Conservation (phyloP, 2,113 vertebrate species). For the Chionomys nivalis region DNA sequence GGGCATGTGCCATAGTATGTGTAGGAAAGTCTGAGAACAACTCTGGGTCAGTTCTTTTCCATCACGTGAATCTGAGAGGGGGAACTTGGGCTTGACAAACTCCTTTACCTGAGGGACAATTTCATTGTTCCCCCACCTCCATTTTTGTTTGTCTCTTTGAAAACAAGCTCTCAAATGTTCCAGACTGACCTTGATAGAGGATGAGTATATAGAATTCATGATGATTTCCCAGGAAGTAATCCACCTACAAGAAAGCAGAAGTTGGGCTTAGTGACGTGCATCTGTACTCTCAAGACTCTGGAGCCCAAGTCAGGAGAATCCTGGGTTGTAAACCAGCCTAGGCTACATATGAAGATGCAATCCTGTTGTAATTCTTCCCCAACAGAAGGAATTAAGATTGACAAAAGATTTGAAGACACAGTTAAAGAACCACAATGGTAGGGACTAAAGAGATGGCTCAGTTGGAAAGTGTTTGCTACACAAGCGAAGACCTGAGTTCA, state of each 20-base stretch:
- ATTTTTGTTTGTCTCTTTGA: not conserved
- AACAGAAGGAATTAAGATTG: not conserved
- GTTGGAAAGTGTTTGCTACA: not conserved
- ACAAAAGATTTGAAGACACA: not conserved
- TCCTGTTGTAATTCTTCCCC: not conserved
- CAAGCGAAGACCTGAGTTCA: not conserved
- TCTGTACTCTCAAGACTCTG: not conserved
- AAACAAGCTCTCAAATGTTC: not conserved
- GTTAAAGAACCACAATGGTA: not conserved
- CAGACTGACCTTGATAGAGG: too few relatives aligned
- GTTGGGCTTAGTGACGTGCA: fast-evolving
- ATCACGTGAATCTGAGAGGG: too few relatives aligned
- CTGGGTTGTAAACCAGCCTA: not conserved
- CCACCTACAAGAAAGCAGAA: not conserved
- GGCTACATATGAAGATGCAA: not conserved
- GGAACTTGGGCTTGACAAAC: not conserved
- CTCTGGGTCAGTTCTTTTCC: not conserved
- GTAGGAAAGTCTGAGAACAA: not conserved
- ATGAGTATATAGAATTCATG: not conserved
- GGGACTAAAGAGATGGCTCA: not conserved
- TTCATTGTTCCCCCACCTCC: not conserved
- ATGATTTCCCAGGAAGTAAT: not conserved
- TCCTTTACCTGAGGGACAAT: not conserved
- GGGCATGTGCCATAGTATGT: too few relatives aligned
- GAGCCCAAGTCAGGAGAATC: not conserved